These are phyloP conservation scores for Eulemur albifrons DNA, from an alignment of 2,797 vertebrate genomes.

Conservation along the genomic window DNA sequence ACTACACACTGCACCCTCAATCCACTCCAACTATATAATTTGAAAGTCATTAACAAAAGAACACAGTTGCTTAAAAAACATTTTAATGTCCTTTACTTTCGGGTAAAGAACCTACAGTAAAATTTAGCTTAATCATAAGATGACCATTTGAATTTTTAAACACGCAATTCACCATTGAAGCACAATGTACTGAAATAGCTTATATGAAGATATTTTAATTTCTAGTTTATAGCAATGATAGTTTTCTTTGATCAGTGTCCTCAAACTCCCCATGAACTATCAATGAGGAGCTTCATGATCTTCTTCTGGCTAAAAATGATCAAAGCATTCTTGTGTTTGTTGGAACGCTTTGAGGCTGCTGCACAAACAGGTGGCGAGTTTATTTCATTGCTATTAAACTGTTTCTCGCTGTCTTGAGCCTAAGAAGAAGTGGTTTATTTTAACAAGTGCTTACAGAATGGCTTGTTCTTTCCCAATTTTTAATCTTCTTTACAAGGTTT, in stretches of 20 bases:
- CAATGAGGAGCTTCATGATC: slow-evolving; percentile 47
- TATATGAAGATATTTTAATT: slow-evolving; percentile 57
- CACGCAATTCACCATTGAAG: neutral
- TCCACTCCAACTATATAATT: slow-evolving; percentile 10
- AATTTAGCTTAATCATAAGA: slow-evolving; percentile 33
- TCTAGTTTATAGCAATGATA: slow-evolving; percentile 41
- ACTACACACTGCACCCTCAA: neutral
- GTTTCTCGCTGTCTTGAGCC: slow-evolving; percentile 47
- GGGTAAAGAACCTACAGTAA: neutral
- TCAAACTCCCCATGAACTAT: slow-evolving; percentile 50
- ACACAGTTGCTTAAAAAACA: slow-evolving; percentile 32
- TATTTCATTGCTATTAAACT: slow-evolving; percentile 64
- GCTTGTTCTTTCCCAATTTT: neutral
- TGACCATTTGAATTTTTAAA: slow-evolving; percentile 51
- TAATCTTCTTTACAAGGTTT: slow-evolving; percentile 44
- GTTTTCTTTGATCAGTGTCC: slow-evolving; percentile 60
- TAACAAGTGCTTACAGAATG: slow-evolving; percentile 39
- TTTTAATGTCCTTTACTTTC: slow-evolving; percentile 37
- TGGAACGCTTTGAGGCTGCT: slow-evolving; percentile 48
- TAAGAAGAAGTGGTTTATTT: slow-evolving; percentile 55
- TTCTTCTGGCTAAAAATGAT: slow-evolving; percentile 59
- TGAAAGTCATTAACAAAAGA: slow-evolving; percentile 20
- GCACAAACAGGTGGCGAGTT: slow-evolving; percentile 55
- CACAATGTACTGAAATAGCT: neutral
- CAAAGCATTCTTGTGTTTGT: slow-evolving; percentile 62